Conservation (phyloP, 2,113 vertebrate genomes). For the Nerophis ophidion region DNA sequence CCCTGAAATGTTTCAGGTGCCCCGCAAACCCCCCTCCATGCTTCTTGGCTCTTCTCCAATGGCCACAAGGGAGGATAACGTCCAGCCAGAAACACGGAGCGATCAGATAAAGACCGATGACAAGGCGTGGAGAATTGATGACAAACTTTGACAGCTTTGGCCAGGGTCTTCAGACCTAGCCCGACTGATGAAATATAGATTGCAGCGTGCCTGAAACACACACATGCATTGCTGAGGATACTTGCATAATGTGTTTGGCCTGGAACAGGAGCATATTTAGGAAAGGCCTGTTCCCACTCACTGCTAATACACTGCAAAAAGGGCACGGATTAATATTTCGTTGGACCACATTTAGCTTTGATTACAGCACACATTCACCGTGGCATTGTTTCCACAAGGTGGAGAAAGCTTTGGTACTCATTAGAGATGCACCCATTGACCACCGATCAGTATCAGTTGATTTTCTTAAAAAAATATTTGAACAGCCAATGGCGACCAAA, state of each 20-base stretch:
- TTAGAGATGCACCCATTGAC: no score
- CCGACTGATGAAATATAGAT: slow-evolving; percentile 76
- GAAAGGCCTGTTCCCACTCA: background rate
- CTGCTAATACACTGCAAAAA: no score
- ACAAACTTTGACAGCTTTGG: slow-evolving; percentile 77
- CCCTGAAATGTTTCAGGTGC: no score
- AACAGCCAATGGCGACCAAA: no score
- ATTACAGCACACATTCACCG: no score
- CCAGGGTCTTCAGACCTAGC: slow-evolving; percentile 68
- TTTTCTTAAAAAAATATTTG: no score
- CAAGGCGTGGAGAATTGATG: slow-evolving; percentile 76
- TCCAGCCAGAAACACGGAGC: slow-evolving; percentile 54
- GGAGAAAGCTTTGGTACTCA: no score
- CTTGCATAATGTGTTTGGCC: slow-evolving; percentile 28
- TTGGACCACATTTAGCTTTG: no score
- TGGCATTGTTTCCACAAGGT: no score
- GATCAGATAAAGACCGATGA: slow-evolving; percentile 76
- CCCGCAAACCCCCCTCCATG: no score
- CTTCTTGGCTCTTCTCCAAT: slow-evolving; percentile 41
- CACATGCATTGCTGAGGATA: slow-evolving; percentile 21
- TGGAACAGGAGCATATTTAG: slow-evolving; percentile 4
- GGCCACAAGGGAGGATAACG: slow-evolving; percentile 47
- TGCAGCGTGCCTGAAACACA: slow-evolving; percentile 50
- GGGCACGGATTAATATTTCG: no score
- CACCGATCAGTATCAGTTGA: no score